Evolutionary conservation across 1,140 invertebrate genomes (phyloP).

Genomic region (Drosophila nigromelanica): DNA sequence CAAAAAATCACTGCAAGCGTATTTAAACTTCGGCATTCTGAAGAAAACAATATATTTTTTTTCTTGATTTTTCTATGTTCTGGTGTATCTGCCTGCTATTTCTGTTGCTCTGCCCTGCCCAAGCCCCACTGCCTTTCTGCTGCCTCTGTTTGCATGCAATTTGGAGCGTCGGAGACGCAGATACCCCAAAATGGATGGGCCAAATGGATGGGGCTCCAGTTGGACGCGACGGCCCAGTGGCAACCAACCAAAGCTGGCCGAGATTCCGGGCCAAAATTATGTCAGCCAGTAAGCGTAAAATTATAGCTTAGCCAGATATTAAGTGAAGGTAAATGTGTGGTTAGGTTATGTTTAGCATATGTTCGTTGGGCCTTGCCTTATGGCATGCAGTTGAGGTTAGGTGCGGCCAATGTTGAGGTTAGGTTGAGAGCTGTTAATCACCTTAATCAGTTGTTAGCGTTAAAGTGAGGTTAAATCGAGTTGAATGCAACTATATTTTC

Average conservation of each 20-base stretch:
- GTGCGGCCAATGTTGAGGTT: neutral
- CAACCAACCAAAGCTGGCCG: neutral
- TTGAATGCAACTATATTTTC: neutral
- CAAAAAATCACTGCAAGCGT: too few species aligned
- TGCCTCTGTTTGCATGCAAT: neutral
- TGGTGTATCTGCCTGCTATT: neutral
- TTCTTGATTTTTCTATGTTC: neutral
- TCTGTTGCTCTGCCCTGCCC: neutral
- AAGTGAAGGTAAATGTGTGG: conserved; percentile 10
- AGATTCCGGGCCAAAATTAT: conserved; percentile 1
- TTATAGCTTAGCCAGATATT: conserved; percentile 17
- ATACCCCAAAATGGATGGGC: conserved; percentile 18
- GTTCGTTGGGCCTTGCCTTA: neutral
- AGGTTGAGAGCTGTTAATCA: neutral
- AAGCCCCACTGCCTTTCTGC: neutral
- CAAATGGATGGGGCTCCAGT: conserved; percentile 1
- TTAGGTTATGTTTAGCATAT: conserved; percentile 7
- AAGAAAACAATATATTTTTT: too few species aligned
- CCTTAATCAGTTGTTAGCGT: neutral
- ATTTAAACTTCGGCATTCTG: too few species aligned
- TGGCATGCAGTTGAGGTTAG: conserved; percentile 5
- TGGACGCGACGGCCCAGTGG: neutral
- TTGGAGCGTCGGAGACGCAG: conserved; percentile 5
- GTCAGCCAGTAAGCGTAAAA: conserved; percentile 2
- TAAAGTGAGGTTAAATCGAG: neutral